These are phyloP conservation scores for Sciurus niger DNA, from an alignment of 2,113 vertebrate genomes.

Conservation along the genomic window DNA sequence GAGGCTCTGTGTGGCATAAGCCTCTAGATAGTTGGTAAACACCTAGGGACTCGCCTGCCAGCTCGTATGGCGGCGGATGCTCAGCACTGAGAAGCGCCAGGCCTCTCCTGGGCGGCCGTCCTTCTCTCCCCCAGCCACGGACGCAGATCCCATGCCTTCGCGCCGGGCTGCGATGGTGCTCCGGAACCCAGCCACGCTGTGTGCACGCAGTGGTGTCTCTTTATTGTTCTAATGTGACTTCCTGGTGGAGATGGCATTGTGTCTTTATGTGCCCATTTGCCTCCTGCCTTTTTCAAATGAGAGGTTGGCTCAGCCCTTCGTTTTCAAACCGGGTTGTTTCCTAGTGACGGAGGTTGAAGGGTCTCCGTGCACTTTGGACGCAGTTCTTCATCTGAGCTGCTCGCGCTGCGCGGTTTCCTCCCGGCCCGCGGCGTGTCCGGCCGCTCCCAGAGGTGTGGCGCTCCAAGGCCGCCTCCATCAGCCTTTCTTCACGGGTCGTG, in stretches of 20 bases:
- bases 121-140: accelerated
- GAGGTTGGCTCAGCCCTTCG: background rate
- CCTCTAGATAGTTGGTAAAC: constrained; percentile 39
- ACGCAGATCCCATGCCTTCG: accelerated
- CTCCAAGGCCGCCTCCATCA: no score
- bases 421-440: background rate
- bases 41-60: constrained; percentile 7
- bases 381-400: background rate
- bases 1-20: constrained; percentile 20
- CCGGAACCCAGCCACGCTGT: accelerated
- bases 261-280: accelerated
- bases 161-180: accelerated
- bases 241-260: accelerated
- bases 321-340: background rate
- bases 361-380: background rate
- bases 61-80: background rate
- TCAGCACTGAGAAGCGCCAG: background rate
- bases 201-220: accelerated
- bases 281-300: background rate
- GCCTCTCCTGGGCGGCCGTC: accelerated
- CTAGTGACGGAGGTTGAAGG: background rate
- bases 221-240: background rate
- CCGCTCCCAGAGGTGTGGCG: no score
- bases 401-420: background rate
- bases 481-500: no score